Conservation (phyloP, 2,113 vertebrate genomes). For the Eclectus roratus region DNA sequence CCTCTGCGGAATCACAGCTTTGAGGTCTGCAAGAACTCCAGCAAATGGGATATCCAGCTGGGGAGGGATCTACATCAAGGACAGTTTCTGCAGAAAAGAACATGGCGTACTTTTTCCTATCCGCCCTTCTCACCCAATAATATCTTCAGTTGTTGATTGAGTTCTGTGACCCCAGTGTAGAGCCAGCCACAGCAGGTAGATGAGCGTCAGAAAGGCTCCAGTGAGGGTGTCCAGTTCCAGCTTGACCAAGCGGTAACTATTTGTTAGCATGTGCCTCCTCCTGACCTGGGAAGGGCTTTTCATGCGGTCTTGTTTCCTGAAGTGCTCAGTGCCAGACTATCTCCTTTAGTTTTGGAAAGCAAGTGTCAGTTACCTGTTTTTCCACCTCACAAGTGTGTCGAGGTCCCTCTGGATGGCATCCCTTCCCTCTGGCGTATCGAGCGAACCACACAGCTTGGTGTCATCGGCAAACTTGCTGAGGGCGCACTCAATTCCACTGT, state of each 20-base stretch:
- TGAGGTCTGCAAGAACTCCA: background rate
- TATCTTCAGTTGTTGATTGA: background rate
- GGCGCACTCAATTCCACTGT: no score
- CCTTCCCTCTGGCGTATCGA: no score
- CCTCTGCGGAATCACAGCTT: background rate
- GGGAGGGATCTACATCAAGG: background rate
- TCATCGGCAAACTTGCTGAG: no score
- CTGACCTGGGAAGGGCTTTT: background rate
- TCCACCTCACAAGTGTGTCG: no score
- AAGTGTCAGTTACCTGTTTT: background rate
- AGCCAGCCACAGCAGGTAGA: background rate
- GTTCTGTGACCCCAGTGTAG: background rate
- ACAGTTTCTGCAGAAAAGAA: background rate
- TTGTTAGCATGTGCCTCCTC: background rate
- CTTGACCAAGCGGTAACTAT: background rate
- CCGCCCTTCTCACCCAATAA: rapidly evolving
- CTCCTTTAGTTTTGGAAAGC: background rate
- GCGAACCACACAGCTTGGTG: no score
- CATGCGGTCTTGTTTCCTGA: background rate
- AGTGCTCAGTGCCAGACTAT: background rate
- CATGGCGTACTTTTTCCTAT: background rate
- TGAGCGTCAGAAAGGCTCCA: background rate
- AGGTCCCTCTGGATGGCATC: no score
- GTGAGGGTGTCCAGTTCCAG: background rate
- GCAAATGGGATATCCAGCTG: background rate